Conservation (phyloP, 1,140 invertebrate species). For the Schlechtendalia chinensis region DNA sequence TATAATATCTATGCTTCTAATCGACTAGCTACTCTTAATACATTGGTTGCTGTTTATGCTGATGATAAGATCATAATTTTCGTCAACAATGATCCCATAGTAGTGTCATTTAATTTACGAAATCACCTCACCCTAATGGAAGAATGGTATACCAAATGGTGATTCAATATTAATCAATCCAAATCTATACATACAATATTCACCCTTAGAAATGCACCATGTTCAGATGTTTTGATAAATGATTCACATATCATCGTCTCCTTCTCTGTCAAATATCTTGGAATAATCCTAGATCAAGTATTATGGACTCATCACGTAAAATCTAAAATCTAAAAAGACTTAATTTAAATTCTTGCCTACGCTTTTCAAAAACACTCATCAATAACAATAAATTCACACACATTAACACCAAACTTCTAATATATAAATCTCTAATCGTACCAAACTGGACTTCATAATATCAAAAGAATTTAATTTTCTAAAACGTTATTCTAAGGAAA, state of each 20-base stretch:
- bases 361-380: no score
- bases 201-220: conserved; percentile 52
- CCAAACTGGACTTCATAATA: no score
- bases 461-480: no score
- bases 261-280: conserved; percentile 12
- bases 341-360: no score
- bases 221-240: neutral
- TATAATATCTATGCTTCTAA: neutral
- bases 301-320: no score
- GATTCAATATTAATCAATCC: conserved; percentile 53
- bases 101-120: conserved; percentile 52
- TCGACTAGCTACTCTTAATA: neutral
- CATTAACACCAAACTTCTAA: no score
- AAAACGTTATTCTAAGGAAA: no score
- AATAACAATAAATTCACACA: no score
- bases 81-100: neutral
- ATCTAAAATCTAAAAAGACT: no score
- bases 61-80: conserved; percentile 43
- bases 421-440: no score
- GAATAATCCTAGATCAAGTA: no score
- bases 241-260: neutral
- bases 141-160: conserved; percentile 52
- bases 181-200: conserved; percentile 54
- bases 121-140: conserved; percentile 50
- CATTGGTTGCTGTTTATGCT: conserved; percentile 20